Evolutionary conservation across 1,140 invertebrate species (phyloP).

Genomic region (Trachelipus rathkii): DNA sequence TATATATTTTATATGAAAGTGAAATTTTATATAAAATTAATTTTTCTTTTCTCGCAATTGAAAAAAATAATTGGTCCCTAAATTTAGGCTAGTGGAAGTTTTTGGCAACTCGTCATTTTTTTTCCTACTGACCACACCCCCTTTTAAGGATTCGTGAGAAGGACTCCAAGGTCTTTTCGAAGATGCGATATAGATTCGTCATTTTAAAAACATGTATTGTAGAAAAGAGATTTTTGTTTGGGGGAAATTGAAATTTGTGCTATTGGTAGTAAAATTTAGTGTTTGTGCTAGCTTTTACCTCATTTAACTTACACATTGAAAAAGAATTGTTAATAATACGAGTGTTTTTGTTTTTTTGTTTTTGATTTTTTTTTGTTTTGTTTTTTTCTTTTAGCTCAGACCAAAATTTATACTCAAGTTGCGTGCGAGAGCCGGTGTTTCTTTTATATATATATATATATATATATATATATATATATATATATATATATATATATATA

Average conservation of each 20-base stretch:
- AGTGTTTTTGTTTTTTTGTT: too few relatives aligned
- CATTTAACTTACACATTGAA: background rate
- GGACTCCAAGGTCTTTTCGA: background rate
- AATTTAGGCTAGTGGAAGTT: background rate
- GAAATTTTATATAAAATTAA: background rate
- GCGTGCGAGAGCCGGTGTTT: too few relatives aligned
- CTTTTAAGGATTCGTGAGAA: conserved; percentile 7
- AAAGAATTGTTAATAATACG: too few relatives aligned
- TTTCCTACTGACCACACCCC: conserved; percentile 2
- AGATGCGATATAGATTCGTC: background rate
- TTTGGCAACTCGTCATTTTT: background rate
- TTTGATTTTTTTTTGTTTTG: too few relatives aligned
- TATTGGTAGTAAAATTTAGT: background rate
- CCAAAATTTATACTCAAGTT: too few relatives aligned
- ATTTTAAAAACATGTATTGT: background rate
- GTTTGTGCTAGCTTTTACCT: background rate
- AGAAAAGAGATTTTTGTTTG: background rate
- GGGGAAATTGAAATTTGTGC: background rate
- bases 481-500: too few relatives aligned
- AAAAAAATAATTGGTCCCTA: background rate
- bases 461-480: too few relatives aligned
- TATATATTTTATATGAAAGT: background rate
- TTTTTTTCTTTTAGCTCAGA: too few relatives aligned
- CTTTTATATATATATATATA: too few relatives aligned
- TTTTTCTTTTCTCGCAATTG: background rate